Evolutionary conservation across 2,113 vertebrate species (phyloP).

Genomic region (Saccopteryx bilineata): DNA sequence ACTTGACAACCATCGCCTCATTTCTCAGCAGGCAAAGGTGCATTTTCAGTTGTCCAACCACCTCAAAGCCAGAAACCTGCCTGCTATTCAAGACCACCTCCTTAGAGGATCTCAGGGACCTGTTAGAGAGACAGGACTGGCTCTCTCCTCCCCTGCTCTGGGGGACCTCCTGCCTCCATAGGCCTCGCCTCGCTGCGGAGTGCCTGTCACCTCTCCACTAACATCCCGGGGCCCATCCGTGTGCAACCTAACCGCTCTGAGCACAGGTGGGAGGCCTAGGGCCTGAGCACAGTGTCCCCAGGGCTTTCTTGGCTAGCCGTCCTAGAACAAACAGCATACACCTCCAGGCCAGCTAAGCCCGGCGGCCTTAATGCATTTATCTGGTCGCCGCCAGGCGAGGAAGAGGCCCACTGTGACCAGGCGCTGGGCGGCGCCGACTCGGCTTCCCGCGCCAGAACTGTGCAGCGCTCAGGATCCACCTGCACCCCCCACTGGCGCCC

Average conservation of each 20-base stretch:
- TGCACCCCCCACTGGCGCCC: neutral
- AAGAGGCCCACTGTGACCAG: slow-evolving; percentile 2
- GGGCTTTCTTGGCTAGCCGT: neutral
- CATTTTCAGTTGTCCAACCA: neutral
- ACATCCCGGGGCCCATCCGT: neutral
- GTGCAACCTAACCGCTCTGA: neutral
- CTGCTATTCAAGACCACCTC: neutral
- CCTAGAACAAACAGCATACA: neutral
- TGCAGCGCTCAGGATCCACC: neutral
- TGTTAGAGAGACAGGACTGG: neutral
- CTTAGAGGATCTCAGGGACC: neutral
- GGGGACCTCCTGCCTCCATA: neutral
- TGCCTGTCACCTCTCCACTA: slow-evolving; percentile 40
- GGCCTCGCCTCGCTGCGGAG: neutral
- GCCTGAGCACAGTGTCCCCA: neutral
- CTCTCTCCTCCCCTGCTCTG: neutral
- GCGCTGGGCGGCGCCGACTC: neutral
- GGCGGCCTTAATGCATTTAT: neutral
- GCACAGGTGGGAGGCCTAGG: neutral
- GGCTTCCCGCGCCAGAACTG: fast-evolving
- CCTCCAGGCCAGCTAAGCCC: slow-evolving; percentile 51
- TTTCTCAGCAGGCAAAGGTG: neutral
- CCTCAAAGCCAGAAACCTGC: neutral
- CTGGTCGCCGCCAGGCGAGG: slow-evolving; percentile 48
- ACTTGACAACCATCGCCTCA: neutral